These are phyloP conservation scores for Brachystomella parvula DNA, from an alignment of 1,140 invertebrate genomes.

Conservation along the genomic window DNA sequence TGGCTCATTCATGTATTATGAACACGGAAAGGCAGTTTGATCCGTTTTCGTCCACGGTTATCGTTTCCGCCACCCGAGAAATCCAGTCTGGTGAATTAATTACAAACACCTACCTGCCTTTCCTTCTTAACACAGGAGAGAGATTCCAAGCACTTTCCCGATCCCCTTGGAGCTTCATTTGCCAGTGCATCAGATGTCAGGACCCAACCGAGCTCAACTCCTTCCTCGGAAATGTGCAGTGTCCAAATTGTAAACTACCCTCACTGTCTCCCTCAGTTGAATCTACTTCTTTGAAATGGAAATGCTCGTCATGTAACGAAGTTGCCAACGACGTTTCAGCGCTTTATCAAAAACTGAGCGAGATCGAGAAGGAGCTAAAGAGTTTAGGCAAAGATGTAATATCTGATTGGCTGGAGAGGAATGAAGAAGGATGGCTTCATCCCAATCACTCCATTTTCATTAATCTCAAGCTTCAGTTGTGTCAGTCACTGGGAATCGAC, in stretches of 20 bases:
- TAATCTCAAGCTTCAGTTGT: neutral
- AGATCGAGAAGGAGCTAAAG: neutral
- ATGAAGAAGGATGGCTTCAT: conserved; percentile 1
- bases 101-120: conserved; percentile 60
- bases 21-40: conserved; percentile 56
- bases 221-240: conserved; percentile 22
- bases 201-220: conserved; percentile 54
- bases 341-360: neutral
- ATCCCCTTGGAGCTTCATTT: conserved; percentile 65
- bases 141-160: conserved; percentile 54
- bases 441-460: neutral
- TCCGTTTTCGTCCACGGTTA: conserved; percentile 50
- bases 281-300: neutral
- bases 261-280: neutral
- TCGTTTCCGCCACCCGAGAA: conserved; percentile 53
- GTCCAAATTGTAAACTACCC: conserved; percentile 8
- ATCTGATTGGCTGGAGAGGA: neutral
- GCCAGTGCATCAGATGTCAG: conserved; percentile 58
- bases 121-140: conserved; percentile 62
- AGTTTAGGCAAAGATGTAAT: neutral
- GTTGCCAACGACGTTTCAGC: neutral
- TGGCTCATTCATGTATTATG: conserved; percentile 66
- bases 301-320: neutral
- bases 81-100: conserved; percentile 60
- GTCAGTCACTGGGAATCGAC: neutral